Evolutionary conservation across 2,797 vertebrate genomes (phyloP).

Genomic region (Dendrocincla tyrannina): DNA sequence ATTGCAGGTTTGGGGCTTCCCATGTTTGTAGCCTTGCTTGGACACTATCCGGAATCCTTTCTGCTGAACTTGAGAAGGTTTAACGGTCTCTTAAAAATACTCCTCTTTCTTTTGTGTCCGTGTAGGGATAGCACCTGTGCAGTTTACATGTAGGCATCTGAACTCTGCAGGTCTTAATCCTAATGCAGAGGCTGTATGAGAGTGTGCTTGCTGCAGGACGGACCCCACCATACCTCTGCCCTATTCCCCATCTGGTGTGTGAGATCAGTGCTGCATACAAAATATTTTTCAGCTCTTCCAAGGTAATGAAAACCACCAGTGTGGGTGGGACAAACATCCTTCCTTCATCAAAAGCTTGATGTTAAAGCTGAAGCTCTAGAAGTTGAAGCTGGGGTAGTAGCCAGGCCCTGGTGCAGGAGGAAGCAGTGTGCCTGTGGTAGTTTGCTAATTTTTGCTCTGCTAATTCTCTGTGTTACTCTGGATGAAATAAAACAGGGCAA

Average conservation of each 20-base stretch:
- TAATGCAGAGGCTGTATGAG: not conserved
- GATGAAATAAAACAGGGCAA: not conserved
- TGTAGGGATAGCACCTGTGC: not conserved
- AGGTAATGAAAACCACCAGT: not conserved
- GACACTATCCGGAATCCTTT: not conserved
- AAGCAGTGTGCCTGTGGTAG: not conserved
- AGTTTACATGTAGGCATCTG: not conserved
- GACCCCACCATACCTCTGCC: not conserved
- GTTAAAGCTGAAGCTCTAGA: not conserved
- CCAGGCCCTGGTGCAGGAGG: not conserved
- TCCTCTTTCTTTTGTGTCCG: fast-evolving
- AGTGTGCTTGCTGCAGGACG: fast-evolving
- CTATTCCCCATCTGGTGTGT: fast-evolving
- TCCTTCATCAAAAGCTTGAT: not conserved
- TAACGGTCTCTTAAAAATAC: not conserved
- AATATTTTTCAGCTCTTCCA: not conserved
- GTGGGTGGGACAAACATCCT: not conserved
- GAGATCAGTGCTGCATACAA: not conserved
- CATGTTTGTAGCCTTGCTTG: not conserved
- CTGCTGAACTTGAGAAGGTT: not conserved
- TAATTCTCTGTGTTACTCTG: not conserved
- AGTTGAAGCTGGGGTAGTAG: not conserved
- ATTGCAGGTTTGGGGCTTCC: not conserved
- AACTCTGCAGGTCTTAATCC: not conserved
- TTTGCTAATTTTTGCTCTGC: not conserved